Conservation (phyloP, 2,797 vertebrate genomes). For the Pteronotus mesoamericanus region DNA sequence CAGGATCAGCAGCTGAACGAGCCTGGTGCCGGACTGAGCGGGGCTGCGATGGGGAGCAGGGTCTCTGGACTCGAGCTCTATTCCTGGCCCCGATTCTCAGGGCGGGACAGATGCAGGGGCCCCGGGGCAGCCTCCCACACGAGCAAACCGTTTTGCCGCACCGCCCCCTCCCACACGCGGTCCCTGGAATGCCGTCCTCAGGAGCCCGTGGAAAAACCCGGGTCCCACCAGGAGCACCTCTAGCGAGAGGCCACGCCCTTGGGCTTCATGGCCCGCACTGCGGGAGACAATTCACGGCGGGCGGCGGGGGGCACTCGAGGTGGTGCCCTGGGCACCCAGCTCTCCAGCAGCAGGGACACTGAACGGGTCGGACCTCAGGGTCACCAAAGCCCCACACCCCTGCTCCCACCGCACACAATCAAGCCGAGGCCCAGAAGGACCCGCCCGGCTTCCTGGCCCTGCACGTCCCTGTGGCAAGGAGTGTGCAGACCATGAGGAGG, state of each 20-base stretch:
- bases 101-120: too few relatives aligned
- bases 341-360: background rate
- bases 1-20: too few relatives aligned
- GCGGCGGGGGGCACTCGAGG: fast-evolving
- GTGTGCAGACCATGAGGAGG: fast-evolving
- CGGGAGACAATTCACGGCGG: background rate
- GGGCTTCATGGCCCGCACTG: background rate
- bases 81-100: fast-evolving
- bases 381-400: background rate
- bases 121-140: too few relatives aligned
- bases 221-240: too few relatives aligned
- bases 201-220: too few relatives aligned
- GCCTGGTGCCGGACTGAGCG: too few relatives aligned
- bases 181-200: too few relatives aligned
- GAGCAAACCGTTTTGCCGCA: too few relatives aligned
- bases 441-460: fast-evolving
- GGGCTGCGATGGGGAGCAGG: too few relatives aligned
- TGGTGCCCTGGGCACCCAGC: background rate
- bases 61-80: too few relatives aligned
- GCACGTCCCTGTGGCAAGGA: background rate
- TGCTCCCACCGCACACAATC: fast-evolving
- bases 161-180: too few relatives aligned
- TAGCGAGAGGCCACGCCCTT: background rate
- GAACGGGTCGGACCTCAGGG: background rate
- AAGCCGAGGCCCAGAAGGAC: background rate